A percentile compares a stretch with the other conserved stretches of the same genome.
Evolutionary conservation across 2,113 vertebrate genomes (phyloP).

Genomic region (Morphnarchus princeps): DNA sequence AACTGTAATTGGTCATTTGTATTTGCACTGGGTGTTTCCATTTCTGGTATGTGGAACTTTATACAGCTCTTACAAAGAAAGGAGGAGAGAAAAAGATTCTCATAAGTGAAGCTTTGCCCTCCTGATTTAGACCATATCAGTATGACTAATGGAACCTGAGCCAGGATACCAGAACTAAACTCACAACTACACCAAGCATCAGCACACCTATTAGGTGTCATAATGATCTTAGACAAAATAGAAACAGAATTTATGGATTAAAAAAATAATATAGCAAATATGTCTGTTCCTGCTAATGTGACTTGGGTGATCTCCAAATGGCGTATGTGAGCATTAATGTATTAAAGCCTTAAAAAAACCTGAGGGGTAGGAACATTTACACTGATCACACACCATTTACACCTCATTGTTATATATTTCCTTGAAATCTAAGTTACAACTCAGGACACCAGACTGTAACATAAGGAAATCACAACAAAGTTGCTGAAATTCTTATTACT

Average conservation of each 20-base stretch:
- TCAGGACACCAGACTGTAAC: background rate
- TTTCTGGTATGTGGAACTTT: background rate
- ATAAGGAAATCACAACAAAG: background rate
- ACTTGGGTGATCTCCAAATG: background rate
- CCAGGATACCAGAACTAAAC: background rate
- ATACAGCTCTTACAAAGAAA: background rate
- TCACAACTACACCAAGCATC: background rate
- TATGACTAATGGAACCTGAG: background rate
- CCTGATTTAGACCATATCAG: background rate
- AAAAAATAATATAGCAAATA: background rate
- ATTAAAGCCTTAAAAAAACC: background rate
- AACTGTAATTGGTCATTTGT: background rate
- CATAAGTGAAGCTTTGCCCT: background rate
- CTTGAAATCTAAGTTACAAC: background rate
- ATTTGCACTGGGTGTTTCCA: conserved; percentile 8
- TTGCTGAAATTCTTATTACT: background rate
- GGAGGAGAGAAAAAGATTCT: background rate
- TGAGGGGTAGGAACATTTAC: background rate
- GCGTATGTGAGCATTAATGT: background rate
- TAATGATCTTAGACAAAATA: background rate
- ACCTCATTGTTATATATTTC: background rate
- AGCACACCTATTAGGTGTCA: background rate
- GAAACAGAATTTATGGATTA: background rate
- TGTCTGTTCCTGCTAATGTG: background rate
- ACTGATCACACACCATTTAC: background rate